These are phyloP conservation scores for Phodopus roborovskii DNA, from an alignment of 2,113 vertebrate genomes.

Conservation along the genomic window DNA sequence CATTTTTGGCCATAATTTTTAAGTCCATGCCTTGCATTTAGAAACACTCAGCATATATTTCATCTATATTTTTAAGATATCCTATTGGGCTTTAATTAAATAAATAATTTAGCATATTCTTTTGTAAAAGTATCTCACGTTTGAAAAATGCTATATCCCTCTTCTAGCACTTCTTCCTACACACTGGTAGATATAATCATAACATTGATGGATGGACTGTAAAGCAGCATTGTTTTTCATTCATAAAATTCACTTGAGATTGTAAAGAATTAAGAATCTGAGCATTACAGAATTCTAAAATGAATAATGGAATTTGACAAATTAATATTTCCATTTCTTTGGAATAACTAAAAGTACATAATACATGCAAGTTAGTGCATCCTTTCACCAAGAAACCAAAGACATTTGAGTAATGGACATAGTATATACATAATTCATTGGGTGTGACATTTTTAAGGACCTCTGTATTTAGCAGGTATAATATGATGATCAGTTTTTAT, in stretches of 20 bases:
- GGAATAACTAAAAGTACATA: neutral
- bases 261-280: neutral
- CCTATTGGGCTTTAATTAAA: too few relatives aligned
- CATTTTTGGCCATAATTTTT: neutral
- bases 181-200: neutral
- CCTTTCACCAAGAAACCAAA: neutral
- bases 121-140: neutral
- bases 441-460: neutral
- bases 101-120: neutral
- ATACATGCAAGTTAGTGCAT: neutral
- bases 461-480: neutral
- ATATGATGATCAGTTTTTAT: neutral
- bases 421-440: neutral
- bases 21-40: neutral
- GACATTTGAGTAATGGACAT: neutral
- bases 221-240: neutral
- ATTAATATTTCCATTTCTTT: slow-evolving; percentile 1
- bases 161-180: neutral
- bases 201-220: neutral
- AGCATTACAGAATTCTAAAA: neutral
- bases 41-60: neutral
- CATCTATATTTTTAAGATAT: neutral
- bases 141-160: neutral
- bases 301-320: neutral
- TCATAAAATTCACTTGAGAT: neutral